Percentiles rank a stretch among this genome's conserved stretches.
These are phyloP conservation scores for Pseudorhombus dupliciocellatus DNA, from an alignment of 2,113 vertebrate genomes.

Conservation along the genomic window DNA sequence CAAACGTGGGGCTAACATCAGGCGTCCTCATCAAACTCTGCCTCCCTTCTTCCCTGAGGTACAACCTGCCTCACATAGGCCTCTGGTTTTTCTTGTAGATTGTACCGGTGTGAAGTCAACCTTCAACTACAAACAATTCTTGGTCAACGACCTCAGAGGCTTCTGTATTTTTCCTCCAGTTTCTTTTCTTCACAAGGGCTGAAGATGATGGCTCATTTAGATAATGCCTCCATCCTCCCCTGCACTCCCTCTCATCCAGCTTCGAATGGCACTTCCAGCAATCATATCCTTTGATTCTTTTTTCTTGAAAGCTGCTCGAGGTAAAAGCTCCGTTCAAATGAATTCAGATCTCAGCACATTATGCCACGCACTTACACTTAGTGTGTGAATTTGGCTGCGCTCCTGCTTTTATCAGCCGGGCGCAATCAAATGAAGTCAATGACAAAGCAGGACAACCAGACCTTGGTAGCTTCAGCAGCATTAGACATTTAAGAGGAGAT, in stretches of 20 bases:
- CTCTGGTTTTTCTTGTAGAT: not conserved
- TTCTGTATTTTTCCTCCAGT: too few species aligned
- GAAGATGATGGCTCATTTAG: constrained; percentile 38
- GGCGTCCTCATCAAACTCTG: not conserved
- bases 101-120: constrained; percentile 1
- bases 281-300: constrained; percentile 41
- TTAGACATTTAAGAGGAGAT: constrained; percentile 24
- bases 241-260: constrained; percentile 7
- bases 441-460: constrained; percentile 2
- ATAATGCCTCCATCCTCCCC: constrained; percentile 23
- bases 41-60: not conserved
- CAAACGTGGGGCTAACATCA: not conserved
- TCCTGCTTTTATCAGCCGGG: constrained; percentile 35
- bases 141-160: constrained; percentile 31
- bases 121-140: constrained; percentile 42
- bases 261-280: constrained; percentile 21
- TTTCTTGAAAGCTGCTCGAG: not conserved
- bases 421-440: constrained; percentile 34
- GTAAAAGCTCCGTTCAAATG: constrained; percentile 54
- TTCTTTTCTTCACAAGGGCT: not conserved
- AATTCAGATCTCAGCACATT: constrained; percentile 34
- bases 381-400: constrained; percentile 5
- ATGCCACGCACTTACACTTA: constrained; percentile 29
- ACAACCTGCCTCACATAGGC: not conserved
- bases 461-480: not conserved